A percentile compares a stretch with the other conserved stretches of the same genome.
These are phyloP conservation scores for Acrobasis suavella DNA, from an alignment of 2,888 invertebrate genomes.

Conservation along the genomic window DNA sequence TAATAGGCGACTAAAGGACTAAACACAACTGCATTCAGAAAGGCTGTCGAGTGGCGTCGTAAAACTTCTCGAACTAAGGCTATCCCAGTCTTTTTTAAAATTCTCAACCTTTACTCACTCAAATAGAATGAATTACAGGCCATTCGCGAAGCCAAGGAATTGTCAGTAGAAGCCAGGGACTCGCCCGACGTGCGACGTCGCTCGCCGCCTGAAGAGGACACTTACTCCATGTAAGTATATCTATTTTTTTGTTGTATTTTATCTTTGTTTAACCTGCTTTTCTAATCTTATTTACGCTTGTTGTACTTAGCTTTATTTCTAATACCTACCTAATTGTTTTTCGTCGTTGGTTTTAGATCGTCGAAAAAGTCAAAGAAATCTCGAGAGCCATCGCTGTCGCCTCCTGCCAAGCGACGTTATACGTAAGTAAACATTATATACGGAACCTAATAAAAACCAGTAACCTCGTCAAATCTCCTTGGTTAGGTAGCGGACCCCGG, in stretches of 20 bases:
- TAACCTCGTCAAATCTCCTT: too few relatives aligned
- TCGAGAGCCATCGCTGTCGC: slow-evolving; percentile 69
- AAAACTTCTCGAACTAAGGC: too few relatives aligned
- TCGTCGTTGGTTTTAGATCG: slow-evolving; percentile 46
- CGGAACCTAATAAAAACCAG: too few relatives aligned
- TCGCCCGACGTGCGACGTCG: slow-evolving; percentile 55
- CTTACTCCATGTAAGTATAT: slow-evolving; percentile 51
- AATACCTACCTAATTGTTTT: neutral
- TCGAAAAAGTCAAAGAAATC: slow-evolving; percentile 78
- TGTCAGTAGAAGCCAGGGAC: slow-evolving; percentile 45
- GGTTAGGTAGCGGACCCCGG: too few relatives aligned
- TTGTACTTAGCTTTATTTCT: neutral
- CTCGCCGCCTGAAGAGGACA: slow-evolving; percentile 63
- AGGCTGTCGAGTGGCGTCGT: too few relatives aligned
- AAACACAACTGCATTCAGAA: too few relatives aligned
- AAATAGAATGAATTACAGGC: slow-evolving; percentile 57
- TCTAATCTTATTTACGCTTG: too few relatives aligned
- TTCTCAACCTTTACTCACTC: too few relatives aligned
- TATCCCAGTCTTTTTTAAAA: too few relatives aligned
- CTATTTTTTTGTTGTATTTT: too few relatives aligned
- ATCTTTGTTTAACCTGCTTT: too few relatives aligned
- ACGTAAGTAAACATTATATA: slow-evolving; percentile 41
- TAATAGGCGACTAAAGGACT: too few relatives aligned
- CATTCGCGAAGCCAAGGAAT: slow-evolving; percentile 62
- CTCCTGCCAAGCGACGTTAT: slow-evolving; percentile 68